These are phyloP conservation scores for Drosophila merina DNA, from an alignment of 2,888 invertebrate genomes.

Conservation along the genomic window DNA sequence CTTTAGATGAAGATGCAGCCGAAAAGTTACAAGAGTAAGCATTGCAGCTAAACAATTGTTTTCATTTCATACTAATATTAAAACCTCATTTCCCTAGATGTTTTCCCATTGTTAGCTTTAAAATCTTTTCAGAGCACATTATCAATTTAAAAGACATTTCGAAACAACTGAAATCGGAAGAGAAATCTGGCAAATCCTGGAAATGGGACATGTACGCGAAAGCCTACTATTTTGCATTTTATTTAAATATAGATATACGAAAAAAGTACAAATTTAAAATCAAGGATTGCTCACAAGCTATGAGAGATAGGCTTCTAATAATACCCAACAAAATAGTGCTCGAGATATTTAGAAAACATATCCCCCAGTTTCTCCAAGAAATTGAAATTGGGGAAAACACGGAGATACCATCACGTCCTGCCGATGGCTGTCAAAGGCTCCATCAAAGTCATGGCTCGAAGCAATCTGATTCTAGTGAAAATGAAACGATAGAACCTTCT, in stretches of 20 bases:
- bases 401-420: no score
- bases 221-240: slow-evolving; percentile 50
- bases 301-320: slow-evolving; percentile 29
- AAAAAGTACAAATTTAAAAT: slow-evolving; percentile 21
- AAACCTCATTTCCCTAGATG: neutral
- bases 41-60: neutral
- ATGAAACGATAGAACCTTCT: no score
- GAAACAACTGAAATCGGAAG: slow-evolving; percentile 37
- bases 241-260: slow-evolving; percentile 50
- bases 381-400: neutral
- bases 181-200: slow-evolving; percentile 10
- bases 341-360: neutral
- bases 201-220: slow-evolving; percentile 49
- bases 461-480: no score
- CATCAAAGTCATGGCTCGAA: no score
- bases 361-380: neutral
- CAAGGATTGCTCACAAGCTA: slow-evolving; percentile 4
- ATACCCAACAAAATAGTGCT: slow-evolving; percentile 28
- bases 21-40: neutral
- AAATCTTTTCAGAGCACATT: slow-evolving; percentile 40
- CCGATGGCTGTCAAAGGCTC: no score
- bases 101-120: slow-evolving; percentile 36
- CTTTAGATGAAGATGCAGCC: neutral
- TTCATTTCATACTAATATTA: no score
- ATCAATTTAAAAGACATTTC: slow-evolving; percentile 47